A percentile compares a stretch with the other conserved stretches of the same genome.
Evolutionary conservation across 2,113 vertebrate species (phyloP).

Genomic region (Dicentrarchus labrax): DNA sequence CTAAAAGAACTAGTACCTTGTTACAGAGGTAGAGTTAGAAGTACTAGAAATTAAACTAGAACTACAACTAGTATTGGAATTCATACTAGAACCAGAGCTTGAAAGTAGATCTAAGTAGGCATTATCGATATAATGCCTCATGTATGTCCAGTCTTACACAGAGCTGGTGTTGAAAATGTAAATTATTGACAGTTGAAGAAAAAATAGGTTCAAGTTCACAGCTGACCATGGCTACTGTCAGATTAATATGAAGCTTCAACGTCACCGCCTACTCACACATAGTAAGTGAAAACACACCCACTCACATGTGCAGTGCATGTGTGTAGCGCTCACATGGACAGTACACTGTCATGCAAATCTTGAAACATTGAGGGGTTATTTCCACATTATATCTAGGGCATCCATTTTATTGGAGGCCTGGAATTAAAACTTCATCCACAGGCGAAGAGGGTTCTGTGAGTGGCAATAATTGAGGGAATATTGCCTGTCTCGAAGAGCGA

Average conservation of each 20-base stretch:
- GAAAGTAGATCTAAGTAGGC: neutral
- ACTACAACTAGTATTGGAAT: neutral
- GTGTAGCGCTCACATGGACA: slow-evolving; percentile 27
- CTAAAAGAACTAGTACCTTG: no score
- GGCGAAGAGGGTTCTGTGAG: slow-evolving; percentile 72
- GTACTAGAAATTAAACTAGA: neutral
- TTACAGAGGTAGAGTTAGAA: no score
- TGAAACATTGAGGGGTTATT: slow-evolving; percentile 72
- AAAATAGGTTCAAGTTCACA: slow-evolving; percentile 30
- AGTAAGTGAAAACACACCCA: slow-evolving; percentile 15
- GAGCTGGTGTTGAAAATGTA: slow-evolving; percentile 15
- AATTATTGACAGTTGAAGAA: neutral
- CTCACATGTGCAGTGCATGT: slow-evolving; percentile 27
- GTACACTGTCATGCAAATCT: slow-evolving; percentile 58
- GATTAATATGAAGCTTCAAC: slow-evolving; percentile 64
- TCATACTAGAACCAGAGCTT: neutral
- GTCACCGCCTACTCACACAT: slow-evolving; percentile 37
- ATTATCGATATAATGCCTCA: neutral
- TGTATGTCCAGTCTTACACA: neutral
- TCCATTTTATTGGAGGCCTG: slow-evolving; percentile 71
- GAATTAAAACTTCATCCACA: slow-evolving; percentile 81
- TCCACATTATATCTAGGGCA: slow-evolving; percentile 75
- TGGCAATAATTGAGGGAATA: slow-evolving; percentile 82
- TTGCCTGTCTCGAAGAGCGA: slow-evolving; percentile 78
- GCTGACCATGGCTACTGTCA: slow-evolving; percentile 53